These are phyloP conservation scores for Phenacoccus solenopsis DNA, from an alignment of 1,140 invertebrate species.

Conservation along the genomic window DNA sequence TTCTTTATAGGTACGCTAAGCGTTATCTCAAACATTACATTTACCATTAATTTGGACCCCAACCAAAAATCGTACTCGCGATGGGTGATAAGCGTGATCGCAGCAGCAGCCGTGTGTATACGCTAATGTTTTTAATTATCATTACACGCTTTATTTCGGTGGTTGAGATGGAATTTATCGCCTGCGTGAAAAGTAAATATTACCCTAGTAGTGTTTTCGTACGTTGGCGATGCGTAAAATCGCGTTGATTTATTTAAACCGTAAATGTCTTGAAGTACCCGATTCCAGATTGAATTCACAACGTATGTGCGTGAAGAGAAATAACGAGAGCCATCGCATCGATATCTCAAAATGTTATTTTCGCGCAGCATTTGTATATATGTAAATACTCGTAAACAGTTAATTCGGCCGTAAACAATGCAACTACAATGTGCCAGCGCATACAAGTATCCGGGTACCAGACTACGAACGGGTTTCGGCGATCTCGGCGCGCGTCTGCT, in stretches of 20 bases:
- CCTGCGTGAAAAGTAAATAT: not conserved
- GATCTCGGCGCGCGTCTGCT: not conserved
- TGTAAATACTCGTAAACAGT: not conserved
- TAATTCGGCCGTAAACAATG: not conserved
- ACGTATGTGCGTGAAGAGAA: too few relatives aligned
- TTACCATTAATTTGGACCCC: not conserved
- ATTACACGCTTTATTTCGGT: not conserved
- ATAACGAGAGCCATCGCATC: too few relatives aligned
- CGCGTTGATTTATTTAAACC: not conserved
- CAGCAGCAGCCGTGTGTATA: not conserved
- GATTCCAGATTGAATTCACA: not conserved
- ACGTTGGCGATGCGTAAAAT: too few relatives aligned
- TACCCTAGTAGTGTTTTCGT: not conserved
- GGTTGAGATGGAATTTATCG: not conserved
- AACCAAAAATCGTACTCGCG: not conserved
- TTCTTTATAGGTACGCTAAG: too few relatives aligned
- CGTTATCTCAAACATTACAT: not conserved
- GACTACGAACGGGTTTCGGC: not conserved
- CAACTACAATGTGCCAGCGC: not conserved
- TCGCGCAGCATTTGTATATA: not conserved
- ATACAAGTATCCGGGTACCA: not conserved
- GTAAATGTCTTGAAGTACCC: not conserved
- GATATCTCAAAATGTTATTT: too few relatives aligned
- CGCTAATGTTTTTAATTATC: not conserved
- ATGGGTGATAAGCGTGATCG: too few relatives aligned